Evolutionary conservation across 2,888 invertebrate species (phyloP).

Genomic region (Chironomus tentans): DNA sequence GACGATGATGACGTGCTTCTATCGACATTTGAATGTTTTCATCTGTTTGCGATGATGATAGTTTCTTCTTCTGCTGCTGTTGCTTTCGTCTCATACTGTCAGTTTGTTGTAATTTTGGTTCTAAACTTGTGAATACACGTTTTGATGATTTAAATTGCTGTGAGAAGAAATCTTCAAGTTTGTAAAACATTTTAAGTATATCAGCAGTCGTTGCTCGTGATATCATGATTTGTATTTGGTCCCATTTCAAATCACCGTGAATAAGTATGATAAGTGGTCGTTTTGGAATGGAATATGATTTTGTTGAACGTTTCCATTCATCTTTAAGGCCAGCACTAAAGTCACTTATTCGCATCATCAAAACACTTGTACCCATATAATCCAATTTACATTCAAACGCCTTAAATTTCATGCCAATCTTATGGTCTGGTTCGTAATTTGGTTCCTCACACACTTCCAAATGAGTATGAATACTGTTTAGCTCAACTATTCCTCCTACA

Average conservation of each 20-base stretch:
- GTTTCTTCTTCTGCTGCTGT: constrained; percentile 30
- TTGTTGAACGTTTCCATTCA: constrained; percentile 63
- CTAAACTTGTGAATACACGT: constrained; percentile 72
- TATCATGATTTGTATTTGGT: constrained; percentile 93
- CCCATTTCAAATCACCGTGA: constrained; percentile 89
- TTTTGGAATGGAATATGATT: constrained; percentile 32
- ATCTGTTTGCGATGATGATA: constrained; percentile 31
- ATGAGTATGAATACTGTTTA: constrained; percentile 79
- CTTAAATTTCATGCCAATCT: constrained; percentile 67
- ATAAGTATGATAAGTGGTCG: constrained; percentile 82
- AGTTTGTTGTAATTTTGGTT: constrained; percentile 41
- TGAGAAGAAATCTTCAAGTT: constrained; percentile 94
- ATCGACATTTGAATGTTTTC: constrained; percentile 39
- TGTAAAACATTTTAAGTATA: constrained; percentile 91
- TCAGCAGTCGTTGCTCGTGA: constrained; percentile 95
- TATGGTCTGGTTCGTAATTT: constrained; percentile 81
- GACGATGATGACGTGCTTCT: constrained; percentile 76
- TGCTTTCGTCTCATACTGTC: constrained; percentile 39
- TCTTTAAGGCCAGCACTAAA: constrained; percentile 73
- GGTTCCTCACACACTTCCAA: constrained; percentile 86
- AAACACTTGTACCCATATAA: constrained; percentile 96
- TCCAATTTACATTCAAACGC: constrained; percentile 86
- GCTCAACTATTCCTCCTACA: constrained; percentile 90
- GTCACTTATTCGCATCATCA: constrained; percentile 81
- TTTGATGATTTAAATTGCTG: constrained; percentile 96